These are phyloP conservation scores for Naja naja DNA, from an alignment of 2,113 vertebrate genomes.

Conservation along the genomic window DNA sequence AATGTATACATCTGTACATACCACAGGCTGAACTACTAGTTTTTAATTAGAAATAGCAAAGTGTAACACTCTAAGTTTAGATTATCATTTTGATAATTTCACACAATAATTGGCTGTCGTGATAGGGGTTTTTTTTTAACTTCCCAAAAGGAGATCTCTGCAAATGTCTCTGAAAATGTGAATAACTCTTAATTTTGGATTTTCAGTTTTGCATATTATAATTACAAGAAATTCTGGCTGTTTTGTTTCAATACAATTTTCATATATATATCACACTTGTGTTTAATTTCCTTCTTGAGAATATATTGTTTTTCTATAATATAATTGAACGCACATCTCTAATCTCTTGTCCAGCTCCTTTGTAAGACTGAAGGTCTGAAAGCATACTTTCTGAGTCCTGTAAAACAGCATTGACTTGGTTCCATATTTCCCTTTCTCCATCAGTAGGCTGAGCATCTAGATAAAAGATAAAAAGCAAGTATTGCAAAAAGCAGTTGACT, in stretches of 20 bases:
- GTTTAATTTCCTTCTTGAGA: constrained; percentile 32
- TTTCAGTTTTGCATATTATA: background rate
- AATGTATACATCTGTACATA: background rate
- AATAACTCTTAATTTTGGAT: background rate
- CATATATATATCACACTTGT: background rate
- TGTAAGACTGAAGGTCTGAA: constrained; percentile 90
- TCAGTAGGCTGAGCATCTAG: constrained; percentile 97
- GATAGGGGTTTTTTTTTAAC: background rate
- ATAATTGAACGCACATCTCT: constrained; percentile 83
- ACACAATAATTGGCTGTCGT: background rate
- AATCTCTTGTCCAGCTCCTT: constrained; percentile 96
- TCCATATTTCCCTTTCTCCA: constrained; percentile 92
- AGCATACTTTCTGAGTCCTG: constrained; percentile 97
- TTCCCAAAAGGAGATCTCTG: background rate
- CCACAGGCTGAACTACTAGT: background rate
- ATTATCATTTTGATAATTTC: background rate
- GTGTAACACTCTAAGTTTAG: background rate
- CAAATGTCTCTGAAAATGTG: background rate
- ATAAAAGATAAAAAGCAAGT: constrained; percentile 45
- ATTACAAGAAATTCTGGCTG: background rate
- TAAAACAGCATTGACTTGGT: constrained; percentile 93
- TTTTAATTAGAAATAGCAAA: background rate
- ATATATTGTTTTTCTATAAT: constrained; percentile 9
- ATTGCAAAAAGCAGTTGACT: constrained; percentile 14
- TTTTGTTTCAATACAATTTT: background rate